Base-by-base conservation (phyloP, 2,113 vertebrate species). In the Marmota monax region DNA sequence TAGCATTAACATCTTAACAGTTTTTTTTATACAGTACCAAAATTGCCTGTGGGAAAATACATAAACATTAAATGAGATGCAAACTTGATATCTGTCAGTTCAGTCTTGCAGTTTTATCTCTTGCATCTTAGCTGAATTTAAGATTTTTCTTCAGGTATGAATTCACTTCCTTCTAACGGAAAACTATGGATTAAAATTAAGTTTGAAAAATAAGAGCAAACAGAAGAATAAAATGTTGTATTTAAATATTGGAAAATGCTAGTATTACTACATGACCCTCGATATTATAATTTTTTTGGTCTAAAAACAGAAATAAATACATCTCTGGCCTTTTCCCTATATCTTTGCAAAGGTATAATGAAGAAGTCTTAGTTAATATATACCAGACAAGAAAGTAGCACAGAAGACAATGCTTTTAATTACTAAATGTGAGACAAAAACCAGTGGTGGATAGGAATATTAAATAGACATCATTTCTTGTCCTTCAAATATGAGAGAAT, bases 71-170 rank as follows among this genome's bases (percentile, higher is more conserved):
- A 97, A 97, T 45, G 56, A 98, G 96, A 98, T 95, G 94, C 45
- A 97, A 97, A 97, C 97, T 90, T 96, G 87, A 92, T 93, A 98
- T 96, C 96, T 98, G 90, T 90, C 97, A 97, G 83, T 97, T 98
- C 79, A 90, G 95, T 95, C 92, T 91, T 95, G 90, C 12, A 74
- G 80, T 76, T 91, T 94, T 90, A 84, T 74, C n/a, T 74, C 88
- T 27, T 90, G 17, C 42, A 86, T 84, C 83, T 91, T 42, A 72
- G 69, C 8, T 34, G 10, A 97, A 89, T 56, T 85, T 63, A 83
- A 74, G 18, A 51, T 20, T 94, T 88, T 95, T 74, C 92, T 83
- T 91, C 77, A 89, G 61, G 42, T 93, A 84, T 16, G 18, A 83
- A 83, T 53, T 84, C 18, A 56, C 85, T 76, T 23, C 27, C 42